phyloP scores from a whole-genome alignment of 2,113 vertebrate genomes.

The Astatotilapia flaviijosephi region DNA sequence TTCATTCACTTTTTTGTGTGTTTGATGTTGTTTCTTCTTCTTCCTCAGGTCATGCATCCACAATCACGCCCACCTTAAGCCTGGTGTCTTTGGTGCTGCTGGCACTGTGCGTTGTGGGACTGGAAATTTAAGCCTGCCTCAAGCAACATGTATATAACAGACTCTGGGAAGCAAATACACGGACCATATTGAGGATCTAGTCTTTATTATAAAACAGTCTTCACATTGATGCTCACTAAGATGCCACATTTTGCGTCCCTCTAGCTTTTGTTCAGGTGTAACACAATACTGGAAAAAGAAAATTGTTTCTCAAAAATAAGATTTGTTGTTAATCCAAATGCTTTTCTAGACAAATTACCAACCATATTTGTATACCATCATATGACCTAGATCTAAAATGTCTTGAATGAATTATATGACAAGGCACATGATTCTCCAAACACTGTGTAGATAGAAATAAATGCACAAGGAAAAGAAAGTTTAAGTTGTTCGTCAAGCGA shows the following conservation, averaged over 20 bases:
- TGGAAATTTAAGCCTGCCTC: conserved; percentile 74
- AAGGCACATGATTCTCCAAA: not conserved
- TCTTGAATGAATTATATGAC: not conserved
- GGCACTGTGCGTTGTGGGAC: conserved; percentile 74
- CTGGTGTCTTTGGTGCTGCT: conserved; percentile 74
- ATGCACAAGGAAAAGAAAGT: not conserved
- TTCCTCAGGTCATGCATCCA: conserved; percentile 65
- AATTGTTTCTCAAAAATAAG: not conserved
- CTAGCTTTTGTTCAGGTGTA: not conserved
- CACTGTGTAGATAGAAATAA: not conserved
- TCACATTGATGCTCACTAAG: not conserved
- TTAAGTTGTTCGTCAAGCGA: rapidly evolving
- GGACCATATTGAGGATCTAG: not conserved
- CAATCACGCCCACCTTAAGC: conserved; percentile 58
- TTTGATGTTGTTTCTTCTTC: conserved; percentile 5
- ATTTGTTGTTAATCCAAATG: not conserved
- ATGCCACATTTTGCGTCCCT: not conserved
- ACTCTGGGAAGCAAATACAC: conserved; percentile 37
- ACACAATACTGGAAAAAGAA: not conserved
- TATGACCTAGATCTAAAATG: not conserved
- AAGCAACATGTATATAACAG: conserved; percentile 57
- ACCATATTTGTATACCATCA: not conserved
- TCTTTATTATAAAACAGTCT: not conserved
- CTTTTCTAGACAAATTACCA: not conserved
- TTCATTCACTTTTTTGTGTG: not conserved